Base-by-base conservation (phyloP, 2,113 vertebrate genomes). In the Callipepla californica region DNA sequence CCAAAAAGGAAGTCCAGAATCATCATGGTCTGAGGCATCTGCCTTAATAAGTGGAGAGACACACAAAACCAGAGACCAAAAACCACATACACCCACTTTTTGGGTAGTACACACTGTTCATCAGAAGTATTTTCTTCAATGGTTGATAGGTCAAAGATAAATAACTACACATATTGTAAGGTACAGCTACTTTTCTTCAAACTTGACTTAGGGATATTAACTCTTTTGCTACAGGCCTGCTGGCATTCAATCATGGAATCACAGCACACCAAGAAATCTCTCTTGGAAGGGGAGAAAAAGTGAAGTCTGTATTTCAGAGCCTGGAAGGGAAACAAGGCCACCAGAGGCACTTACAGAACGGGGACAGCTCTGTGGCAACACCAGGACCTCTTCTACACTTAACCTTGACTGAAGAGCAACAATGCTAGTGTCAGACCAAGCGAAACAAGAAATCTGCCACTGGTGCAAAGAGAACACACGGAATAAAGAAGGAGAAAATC, bases 141-240 rank as follows among this genome's bases (percentile, higher is more conserved):
- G 4, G 8, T 28, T 13, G 6, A 0, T 18, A 13, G 10, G 10
- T 58, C 67, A 82, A 28, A 63, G 75, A 59, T 62, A 26, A 28
- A 53, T 53, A 1, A 9, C 1, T 2, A 20, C 4, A 22, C 8
- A 21, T n/a, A 26, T 48, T 30, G 4, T 40, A 28, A 91, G n/a
- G 13, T 19, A 28, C 4, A 26, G 3, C 25, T 73, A 20, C 8
- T 65, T 72, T 13, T 51, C 59, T 45, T 59, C 36, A 45, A 89
- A 20, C 2, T 2, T 0, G 0, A 12, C 40, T 87, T 80, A 28
- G 11, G 32, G 26, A 62, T 10, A 32, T 7, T 6, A 67, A 32
- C 6, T 25, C 2, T 51, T 75, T 28, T 36, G 7, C 45, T 3
- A 1, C 6, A 16, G 9, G 45, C 82, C 40, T 58, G 42, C 10